Conservation (phyloP, 2,888 invertebrate genomes). For the Stegana nigrithorax region DNA sequence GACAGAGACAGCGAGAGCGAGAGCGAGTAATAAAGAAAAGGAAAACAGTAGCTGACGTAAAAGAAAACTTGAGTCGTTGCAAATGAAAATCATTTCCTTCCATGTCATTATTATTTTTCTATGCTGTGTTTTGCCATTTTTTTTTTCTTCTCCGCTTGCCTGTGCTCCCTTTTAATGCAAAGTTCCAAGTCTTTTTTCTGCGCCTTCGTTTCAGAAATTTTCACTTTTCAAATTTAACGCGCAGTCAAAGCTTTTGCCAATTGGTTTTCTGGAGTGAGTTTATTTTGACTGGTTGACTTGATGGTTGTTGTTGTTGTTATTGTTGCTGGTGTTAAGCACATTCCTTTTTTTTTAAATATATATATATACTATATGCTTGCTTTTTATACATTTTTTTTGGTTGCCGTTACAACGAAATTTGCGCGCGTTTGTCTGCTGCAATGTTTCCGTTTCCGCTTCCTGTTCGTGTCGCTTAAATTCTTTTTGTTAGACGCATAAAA, state of each 20-base stretch:
- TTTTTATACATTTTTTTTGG: not conserved
- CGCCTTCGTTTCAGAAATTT: conserved; percentile 8
- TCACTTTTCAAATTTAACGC: conserved; percentile 16
- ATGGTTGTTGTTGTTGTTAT: not conserved
- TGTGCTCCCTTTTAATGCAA: conserved; percentile 3
- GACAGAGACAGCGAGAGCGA: not conserved
- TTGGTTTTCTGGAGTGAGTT: not conserved
- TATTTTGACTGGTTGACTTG: not conserved
- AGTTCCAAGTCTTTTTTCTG: conserved; percentile 7
- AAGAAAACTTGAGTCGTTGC: not conserved
- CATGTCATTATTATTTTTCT: conserved; percentile 35
- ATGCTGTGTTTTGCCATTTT: conserved; percentile 4
- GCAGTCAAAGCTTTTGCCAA: not conserved
- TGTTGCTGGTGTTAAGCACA: conserved; percentile 5
- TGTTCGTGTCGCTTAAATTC: conserved; percentile 19
- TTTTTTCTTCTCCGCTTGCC: not conserved
- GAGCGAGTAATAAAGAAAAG: not conserved
- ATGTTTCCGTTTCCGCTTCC: conserved; percentile 58
- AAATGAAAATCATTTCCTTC: conserved; percentile 55
- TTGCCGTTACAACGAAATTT: conserved; percentile 31
- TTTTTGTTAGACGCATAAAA: conserved; percentile 50
- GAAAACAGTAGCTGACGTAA: not conserved
- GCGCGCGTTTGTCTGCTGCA: conserved; percentile 52
- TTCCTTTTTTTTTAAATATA: not conserved
- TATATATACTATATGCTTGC: not conserved